Evolutionary conservation across 2,888 invertebrate species (phyloP), one percentile per base, ranked within the genome.

Genomic region (Meliscaeva auricollis): DNA sequence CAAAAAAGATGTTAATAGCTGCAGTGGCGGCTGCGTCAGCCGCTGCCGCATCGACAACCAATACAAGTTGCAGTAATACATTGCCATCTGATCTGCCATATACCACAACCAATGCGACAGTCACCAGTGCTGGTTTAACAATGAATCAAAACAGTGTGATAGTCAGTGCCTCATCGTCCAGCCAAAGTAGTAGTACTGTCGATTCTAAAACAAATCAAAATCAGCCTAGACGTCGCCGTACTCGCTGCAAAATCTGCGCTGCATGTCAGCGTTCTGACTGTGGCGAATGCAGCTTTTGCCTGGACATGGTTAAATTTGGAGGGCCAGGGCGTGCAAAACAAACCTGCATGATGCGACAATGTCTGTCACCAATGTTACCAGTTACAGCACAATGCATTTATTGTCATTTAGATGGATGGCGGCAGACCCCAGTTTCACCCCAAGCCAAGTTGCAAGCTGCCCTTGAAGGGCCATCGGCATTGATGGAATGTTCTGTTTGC

Each of bases 301-400:
- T 97, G 91, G 99, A 99, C 90, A 98, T 98, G 97, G 98, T 98
- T 35, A 99, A 98, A 92, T 98, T 98, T 90, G 99, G 99, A 0
- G 99, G 99, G 0, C 96, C 97, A 1, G 98, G 92, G 0, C 94
- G 98, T 70, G 98, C 98, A 88, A 98, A 99, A 91, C 99, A 99
- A 93, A 98, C 98, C 0, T 99, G 99, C 91, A 95, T 98, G 90
- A 98, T 98, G 96, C 94, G 98, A 9, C 98, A 98, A 91, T 98
- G 98, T 90, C 93, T 98, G 70, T 96, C 98, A 93, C 98, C 99
- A 3, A 97, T 98, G 95, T 91, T 99, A 81, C 98, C 98, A 0
- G 96, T 97, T 60, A 97, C 97, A 0, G 98, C 98, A 0, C 96
- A 97, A 5, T 99, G 99, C 91, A 95, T 96, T 52, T 95, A 96